Evolutionary conservation across 2,113 vertebrate genomes (phyloP), one percentile per base, ranked within the genome.

Genomic region (Mungos mungo): DNA sequence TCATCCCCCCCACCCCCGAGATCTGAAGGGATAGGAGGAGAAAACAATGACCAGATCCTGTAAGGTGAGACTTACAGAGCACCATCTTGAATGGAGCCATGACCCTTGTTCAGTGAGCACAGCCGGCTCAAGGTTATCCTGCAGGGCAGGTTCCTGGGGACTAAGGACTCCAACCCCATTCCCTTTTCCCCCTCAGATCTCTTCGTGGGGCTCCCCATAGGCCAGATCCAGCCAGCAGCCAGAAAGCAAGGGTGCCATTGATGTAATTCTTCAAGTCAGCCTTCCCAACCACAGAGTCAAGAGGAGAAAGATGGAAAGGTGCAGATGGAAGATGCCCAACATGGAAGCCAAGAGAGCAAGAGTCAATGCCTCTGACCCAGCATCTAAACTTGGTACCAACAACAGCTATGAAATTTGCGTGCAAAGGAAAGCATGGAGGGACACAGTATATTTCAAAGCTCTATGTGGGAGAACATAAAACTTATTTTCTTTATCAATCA

Each of bases 171-270:
- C 60, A 16, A 19, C 7, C 3, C 3, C 2, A 16, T 31, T 45
- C 18, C 5, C 1, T 19, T 47, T 29, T 72, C 27, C 33, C 33
- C 66, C 31, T 19, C 50, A 15, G 3, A 27, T 86, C 33, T 76
- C 47, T 65, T 81, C 65, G 29, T 72, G 11, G 50, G 47, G 11
- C 23, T 50, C 45, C 33, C 10, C 29, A 19, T 0, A 63, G n/a
- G 29, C 47, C 16, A 57, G 54, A 90, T 47, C 33, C 85, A 92
- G 7, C 10, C 45, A 79, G 68, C 94, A 79, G 13, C 50, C 35
- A 63, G 47, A 88, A 5, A 7, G 4, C 0, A 0, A 60, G 29
- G 10, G 3, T 77, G 13, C 25, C 1, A 0, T 29, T 54, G 65
- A 4, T 33, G 0, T 29, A 7, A 69, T 9, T 63, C 52, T 16